Conservation (phyloP, 1,140 invertebrate genomes). For the Triops cancriformis region DNA sequence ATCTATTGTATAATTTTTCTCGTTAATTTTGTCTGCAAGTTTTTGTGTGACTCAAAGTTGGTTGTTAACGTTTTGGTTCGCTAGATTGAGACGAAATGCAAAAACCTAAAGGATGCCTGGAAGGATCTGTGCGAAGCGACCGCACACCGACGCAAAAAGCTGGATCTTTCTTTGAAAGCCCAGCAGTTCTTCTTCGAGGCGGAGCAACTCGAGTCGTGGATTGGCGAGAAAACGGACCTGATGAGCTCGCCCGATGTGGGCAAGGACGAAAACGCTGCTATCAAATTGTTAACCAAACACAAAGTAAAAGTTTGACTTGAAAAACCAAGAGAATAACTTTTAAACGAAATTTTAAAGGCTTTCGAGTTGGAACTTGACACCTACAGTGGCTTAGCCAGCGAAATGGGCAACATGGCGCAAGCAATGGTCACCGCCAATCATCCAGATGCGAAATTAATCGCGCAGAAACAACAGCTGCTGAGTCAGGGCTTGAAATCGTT, state of each 20-base stretch:
- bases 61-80: too few relatives aligned
- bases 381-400: slow-evolving; percentile 80
- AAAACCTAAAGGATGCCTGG: slow-evolving; percentile 57
- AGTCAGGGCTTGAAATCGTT: slow-evolving; percentile 69
- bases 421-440: slow-evolving; percentile 62
- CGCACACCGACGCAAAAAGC: slow-evolving; percentile 58
- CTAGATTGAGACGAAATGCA: slow-evolving; percentile 42
- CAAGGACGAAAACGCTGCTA: slow-evolving; percentile 76
- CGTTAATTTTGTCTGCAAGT: too few relatives aligned
- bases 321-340: not conserved
- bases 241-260: slow-evolving; percentile 74
- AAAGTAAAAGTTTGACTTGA: not conserved
- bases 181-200: slow-evolving; percentile 87
- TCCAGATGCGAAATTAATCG: slow-evolving; percentile 69
- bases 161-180: slow-evolving; percentile 75
- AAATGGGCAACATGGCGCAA: slow-evolving; percentile 80
- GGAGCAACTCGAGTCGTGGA: slow-evolving; percentile 85
- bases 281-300: slow-evolving; percentile 83
- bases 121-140: slow-evolving; percentile 57
- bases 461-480: slow-evolving; percentile 64
- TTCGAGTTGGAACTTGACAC: slow-evolving; percentile 87
- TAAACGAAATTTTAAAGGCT: slow-evolving; percentile 46
- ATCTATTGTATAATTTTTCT: too few relatives aligned
- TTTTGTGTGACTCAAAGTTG: too few relatives aligned
- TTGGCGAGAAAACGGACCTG: slow-evolving; percentile 74